Base-by-base conservation (phyloP, 2,888 invertebrate species). In the Nomada lathburiana region DNA sequence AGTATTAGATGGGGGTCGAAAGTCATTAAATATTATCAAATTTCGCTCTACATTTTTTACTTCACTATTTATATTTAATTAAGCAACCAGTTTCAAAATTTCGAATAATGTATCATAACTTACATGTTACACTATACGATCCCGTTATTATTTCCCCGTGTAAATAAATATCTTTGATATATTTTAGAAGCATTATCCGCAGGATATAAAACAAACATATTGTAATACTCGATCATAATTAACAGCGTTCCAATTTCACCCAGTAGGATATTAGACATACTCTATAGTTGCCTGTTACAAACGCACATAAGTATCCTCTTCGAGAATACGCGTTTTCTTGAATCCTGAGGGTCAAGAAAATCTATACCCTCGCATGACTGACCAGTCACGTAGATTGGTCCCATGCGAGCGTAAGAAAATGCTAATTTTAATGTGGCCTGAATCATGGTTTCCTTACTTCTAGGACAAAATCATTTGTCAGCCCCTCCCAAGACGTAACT, bases 331-430 rank as follows among this genome's bases (percentile, higher is more conserved):
- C 29, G 5, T 42, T 63, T 63, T 59, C 76, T 76, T 64, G 44
- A 60, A 26, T 72, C 36, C 52, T 23, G 47, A 59, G 53, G 75
- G 70, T 36, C 23, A 55, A 76, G 86, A 89, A 90, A 92, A 91
- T 90, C 89, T 85, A 92, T 91, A 92, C 77, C 64, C 80, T 90
- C 73, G 89, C 91, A 86, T 90, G 89, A 78, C 80, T 68, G 55
- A 75, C 80, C 73, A 60, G 72, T 47, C 72, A 76, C 72, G 72
- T 62, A 88, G 86, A 89, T 89, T 73, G 82, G 73, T 74, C 64
- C 77, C 88, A 86, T 88, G 90, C 88, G 81, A 89, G 73, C 81
- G 63, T 86, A 90, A 90, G 90, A 90, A 89, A 89, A 90, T 90
- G 88, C 87, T 88, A 91, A 91, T 91, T 83, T 44, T 55, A 20